Base-by-base conservation (phyloP, 92 coral and sea anemone species). In the Paragorgia papillata region DNA sequence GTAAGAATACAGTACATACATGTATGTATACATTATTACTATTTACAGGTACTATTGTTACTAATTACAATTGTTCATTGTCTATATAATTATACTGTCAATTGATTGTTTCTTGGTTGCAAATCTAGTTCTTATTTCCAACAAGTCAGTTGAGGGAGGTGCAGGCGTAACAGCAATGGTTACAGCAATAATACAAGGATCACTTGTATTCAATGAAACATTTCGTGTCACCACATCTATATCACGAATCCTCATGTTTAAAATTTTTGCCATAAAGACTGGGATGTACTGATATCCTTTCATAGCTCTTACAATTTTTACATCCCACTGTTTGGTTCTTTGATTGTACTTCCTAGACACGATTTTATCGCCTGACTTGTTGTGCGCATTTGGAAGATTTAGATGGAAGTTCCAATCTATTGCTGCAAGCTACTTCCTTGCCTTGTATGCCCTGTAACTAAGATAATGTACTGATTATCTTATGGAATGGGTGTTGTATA, bases 401-500 rank as follows among this genome's bases (percentile, higher is more conserved):
- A 75, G 19, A 21, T 57, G 54, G 35, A 59, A 75, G 28, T 75
- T 75, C 80, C 46, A 75, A 28, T 75, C 80, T 14, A 59, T 15
- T 35, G 80, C 18, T 15, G 66, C 67, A 54, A 41, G 14, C 7
- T 40, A 39, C 27, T 75, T 75, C 34, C 85, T 73, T 58, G 67
- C 56, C 70, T 40, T 75, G 31, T 22, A 75, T 50, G 80, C 70
- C 27, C 24, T 55, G 46, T 74, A 75, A 26, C 80, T 58, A 67
- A 17, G 21, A 57, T 32, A 53, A 12, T 4, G 12, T 12, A 37
- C 5, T 37, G 12, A 37, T 5, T 6, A 51, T 3, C 58, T 51
- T 51, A 51, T 22, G 6, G 58, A 19, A 19, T 17, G 17, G 17
- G 4, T 51, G 58, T 5, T 17, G 17, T 17, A 5, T 37, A 4